phyloP scores from a whole-genome alignment of 2,888 invertebrate species.

The Chymomyza caudatula region DNA sequence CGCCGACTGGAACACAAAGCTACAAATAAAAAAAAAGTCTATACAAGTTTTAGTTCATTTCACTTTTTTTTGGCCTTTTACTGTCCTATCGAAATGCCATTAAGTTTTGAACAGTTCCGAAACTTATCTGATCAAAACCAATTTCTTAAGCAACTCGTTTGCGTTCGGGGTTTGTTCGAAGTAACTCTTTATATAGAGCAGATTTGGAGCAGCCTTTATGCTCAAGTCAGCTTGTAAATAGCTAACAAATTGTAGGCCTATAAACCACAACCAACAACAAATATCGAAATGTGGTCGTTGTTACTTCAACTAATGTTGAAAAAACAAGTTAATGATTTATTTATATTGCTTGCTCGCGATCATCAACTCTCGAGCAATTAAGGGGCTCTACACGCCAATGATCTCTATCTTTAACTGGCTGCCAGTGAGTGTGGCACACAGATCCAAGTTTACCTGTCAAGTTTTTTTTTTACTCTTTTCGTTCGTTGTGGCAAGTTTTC shows the following conservation, averaged over 20 bases:
- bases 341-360: constrained; percentile 10
- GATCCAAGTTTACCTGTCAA: not conserved
- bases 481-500: not conserved
- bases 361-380: not conserved
- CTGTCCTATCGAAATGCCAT: not conserved
- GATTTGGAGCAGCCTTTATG: not conserved
- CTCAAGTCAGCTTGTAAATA: constrained; percentile 8
- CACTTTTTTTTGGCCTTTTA: not conserved
- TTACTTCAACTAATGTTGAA: constrained; percentile 24
- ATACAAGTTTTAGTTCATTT: not conserved
- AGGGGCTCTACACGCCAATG: not conserved
- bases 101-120: not conserved
- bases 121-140: not conserved
- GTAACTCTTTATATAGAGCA: not conserved
- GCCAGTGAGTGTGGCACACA: not conserved
- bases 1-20: not conserved
- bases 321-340: constrained; percentile 49
- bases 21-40: not conserved
- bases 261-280: constrained; percentile 37
- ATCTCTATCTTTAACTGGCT: not conserved
- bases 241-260: constrained; percentile 43
- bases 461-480: not conserved
- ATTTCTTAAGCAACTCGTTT: not conserved
- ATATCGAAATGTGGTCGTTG: not conserved
- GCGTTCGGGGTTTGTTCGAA: not conserved